These are phyloP conservation scores for Phylloscopus trochiloides DNA, from an alignment of 2,113 vertebrate genomes.

Conservation along the genomic window DNA sequence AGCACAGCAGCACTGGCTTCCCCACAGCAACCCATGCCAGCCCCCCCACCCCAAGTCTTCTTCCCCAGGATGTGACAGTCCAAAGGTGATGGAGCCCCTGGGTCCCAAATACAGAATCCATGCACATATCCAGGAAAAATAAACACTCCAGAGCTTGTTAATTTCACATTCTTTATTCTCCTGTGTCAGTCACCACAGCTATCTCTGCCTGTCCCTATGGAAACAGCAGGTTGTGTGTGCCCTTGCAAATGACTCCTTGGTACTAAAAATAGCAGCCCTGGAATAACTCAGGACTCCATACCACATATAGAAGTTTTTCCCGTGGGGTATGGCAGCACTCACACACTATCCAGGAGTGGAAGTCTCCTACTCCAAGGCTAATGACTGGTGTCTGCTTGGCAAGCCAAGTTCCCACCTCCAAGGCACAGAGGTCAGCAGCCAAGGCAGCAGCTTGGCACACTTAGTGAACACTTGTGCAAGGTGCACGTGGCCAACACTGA, in stretches of 20 bases:
- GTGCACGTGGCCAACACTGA: accelerated
- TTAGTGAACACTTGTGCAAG: background rate
- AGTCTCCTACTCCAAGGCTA: background rate
- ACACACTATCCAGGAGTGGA: accelerated
- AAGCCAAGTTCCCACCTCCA: background rate
- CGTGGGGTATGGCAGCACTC: accelerated
- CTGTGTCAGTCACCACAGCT: background rate
- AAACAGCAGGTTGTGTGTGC: background rate
- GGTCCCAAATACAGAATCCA: background rate
- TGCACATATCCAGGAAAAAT: background rate
- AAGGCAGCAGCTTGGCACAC: background rate
- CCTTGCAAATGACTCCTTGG: background rate
- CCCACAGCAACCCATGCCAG: accelerated
- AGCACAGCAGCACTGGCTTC: background rate
- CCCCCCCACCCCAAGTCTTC: background rate
- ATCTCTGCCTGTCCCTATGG: background rate
- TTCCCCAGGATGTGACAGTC: background rate
- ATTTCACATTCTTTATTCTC: constrained; percentile 25
- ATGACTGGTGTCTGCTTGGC: background rate
- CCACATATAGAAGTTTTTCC: background rate
- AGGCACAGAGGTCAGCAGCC: background rate
- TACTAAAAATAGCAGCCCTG: background rate
- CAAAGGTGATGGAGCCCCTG: background rate
- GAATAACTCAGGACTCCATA: background rate
- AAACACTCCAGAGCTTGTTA: background rate